Conservation (phyloP, 2,888 invertebrate species). For the Eubasilissa splendida region DNA sequence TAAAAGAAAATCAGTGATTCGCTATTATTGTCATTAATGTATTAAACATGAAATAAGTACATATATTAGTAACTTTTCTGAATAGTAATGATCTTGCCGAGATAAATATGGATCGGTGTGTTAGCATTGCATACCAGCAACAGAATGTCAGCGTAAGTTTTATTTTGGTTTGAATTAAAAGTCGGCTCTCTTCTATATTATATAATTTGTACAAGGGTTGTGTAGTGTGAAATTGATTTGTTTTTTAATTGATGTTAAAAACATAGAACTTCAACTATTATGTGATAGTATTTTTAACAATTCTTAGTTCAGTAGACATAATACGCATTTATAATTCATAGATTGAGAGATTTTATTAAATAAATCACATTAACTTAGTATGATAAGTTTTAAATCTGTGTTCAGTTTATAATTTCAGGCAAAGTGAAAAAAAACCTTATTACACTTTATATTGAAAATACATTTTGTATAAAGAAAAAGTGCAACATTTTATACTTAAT, state of each 20-base stretch:
- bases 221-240: conserved; percentile 22
- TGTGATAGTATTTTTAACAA: conserved; percentile 57
- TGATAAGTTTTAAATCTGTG: conserved; percentile 29
- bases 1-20: too few species aligned
- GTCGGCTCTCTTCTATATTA: not conserved
- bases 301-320: conserved; percentile 48
- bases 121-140: too few species aligned
- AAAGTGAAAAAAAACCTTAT: conserved; percentile 12
- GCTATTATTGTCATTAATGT: too few species aligned
- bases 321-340: conserved; percentile 53
- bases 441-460: conserved; percentile 35
- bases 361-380: conserved; percentile 20
- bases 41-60: too few species aligned
- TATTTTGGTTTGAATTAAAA: conserved; percentile 2
- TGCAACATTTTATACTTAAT: conserved; percentile 59
- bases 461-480: conserved; percentile 43
- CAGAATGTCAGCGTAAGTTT: too few species aligned
- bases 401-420: conserved; percentile 18
- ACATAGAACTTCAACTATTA: conserved; percentile 40
- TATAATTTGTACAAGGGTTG: conserved; percentile 13
- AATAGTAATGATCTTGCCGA: too few species aligned
- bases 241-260: conserved; percentile 37
- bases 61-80: too few species aligned
- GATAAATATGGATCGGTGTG: too few species aligned
- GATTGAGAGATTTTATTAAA: conserved; percentile 21